These are phyloP conservation scores for Drosophila melanica DNA, from an alignment of 1,140 invertebrate species.

Conservation along the genomic window DNA sequence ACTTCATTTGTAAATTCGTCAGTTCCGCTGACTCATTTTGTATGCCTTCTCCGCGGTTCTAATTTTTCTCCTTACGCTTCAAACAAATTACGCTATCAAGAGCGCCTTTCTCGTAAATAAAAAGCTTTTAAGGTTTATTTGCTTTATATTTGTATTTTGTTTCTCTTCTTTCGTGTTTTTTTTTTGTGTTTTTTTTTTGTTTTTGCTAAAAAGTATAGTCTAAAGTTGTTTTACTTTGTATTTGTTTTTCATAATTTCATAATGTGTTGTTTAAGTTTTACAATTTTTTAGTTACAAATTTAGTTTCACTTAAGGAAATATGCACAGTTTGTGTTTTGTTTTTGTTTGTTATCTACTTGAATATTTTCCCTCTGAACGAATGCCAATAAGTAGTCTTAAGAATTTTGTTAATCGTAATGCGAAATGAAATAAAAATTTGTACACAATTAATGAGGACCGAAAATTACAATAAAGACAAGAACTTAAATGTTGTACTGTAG, in stretches of 20 bases:
- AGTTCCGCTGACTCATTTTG: conserved; percentile 57
- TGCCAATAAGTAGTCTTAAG: conserved; percentile 40
- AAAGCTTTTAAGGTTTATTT: conserved; percentile 59
- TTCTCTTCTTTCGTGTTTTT: conserved; percentile 26
- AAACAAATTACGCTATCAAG: conserved; percentile 57
- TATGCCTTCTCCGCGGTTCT: conserved; percentile 21
- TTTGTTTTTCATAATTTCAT: conserved; percentile 36
- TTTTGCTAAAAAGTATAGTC: conserved; percentile 52
- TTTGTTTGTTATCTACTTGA: conserved; percentile 34
- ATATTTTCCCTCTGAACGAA: conserved; percentile 31
- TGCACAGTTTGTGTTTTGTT: conserved; percentile 72
- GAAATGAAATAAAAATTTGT: conserved; percentile 41
- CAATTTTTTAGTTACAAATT: conserved; percentile 32
- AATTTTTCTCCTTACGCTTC: conserved; percentile 41
- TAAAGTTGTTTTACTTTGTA: conserved; percentile 40
- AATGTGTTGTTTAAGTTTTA: conserved; percentile 53
- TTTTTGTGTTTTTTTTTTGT: conserved; percentile 12
- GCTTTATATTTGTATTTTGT: conserved; percentile 66
- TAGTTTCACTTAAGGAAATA: conserved; percentile 72
- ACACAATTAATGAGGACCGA: conserved; percentile 43
- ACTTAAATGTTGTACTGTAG: conserved; percentile 7
- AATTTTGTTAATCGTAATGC: conserved; percentile 38
- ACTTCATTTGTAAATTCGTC: conserved; percentile 32
- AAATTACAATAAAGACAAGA: conserved; percentile 8
- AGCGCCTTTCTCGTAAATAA: conserved; percentile 48